Percentiles rank a stretch among this genome's conserved stretches.
Evolutionary conservation across 2,888 invertebrate genomes (phyloP).

Genomic region (Drosophila longiperda): DNA sequence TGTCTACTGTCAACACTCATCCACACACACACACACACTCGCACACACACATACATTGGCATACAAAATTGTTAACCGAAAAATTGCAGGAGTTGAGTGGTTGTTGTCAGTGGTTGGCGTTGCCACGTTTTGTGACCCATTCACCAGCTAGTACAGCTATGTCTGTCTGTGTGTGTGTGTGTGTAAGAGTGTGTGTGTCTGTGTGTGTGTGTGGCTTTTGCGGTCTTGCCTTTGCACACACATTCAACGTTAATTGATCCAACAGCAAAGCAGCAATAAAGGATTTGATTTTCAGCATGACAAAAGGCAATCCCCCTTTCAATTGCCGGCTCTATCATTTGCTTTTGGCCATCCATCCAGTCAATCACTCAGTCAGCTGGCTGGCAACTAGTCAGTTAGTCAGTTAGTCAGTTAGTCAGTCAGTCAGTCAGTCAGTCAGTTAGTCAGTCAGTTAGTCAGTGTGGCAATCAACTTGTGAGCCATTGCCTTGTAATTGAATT

Average conservation of each 20-base stretch:
- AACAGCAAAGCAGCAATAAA: conserved; percentile 79
- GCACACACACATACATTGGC: neutral
- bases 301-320: conserved; percentile 69
- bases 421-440: neutral
- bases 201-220: conserved; percentile 68
- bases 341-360: conserved; percentile 43
- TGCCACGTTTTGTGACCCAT: conserved; percentile 42
- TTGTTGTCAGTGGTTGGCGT: conserved; percentile 71
- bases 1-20: conserved; percentile 74
- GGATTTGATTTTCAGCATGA: conserved; percentile 78
- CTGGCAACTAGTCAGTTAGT: conserved; percentile 17
- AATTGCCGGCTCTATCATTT: conserved; percentile 54
- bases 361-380: conserved; percentile 25
- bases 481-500: conserved; percentile 79
- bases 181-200: conserved; percentile 17
- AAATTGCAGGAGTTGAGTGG: conserved; percentile 77
- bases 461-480: conserved; percentile 73
- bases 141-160: conserved; percentile 23
- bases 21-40: conserved; percentile 14
- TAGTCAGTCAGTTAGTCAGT: conserved; percentile 29
- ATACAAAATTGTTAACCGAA: conserved; percentile 71
- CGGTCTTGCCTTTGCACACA: conserved; percentile 76
- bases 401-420: conserved; percentile 7
- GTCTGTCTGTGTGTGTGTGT: conserved; percentile 4
- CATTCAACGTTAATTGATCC: conserved; percentile 80